Evolutionary conservation across 2,797 vertebrate genomes (phyloP).

Genomic region (Acanthurus tractus): DNA sequence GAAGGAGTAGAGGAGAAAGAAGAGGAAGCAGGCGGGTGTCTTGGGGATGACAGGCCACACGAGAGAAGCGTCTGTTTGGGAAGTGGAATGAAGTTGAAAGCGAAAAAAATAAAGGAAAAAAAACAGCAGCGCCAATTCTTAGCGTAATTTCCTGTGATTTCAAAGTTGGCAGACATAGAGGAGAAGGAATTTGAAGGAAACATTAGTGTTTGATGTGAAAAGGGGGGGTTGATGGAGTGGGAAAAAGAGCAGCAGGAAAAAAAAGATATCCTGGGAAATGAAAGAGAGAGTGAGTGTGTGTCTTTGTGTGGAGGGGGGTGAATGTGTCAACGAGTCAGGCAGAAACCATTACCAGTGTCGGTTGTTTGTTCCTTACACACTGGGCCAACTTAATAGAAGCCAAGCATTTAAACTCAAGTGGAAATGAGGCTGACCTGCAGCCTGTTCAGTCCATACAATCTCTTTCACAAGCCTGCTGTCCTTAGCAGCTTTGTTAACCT

Average conservation of each 20-base stretch:
- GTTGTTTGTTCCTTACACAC: slow-evolving; percentile 79
- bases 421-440: slow-evolving; percentile 69
- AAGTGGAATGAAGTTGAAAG: slow-evolving; percentile 84
- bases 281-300: slow-evolving; percentile 52
- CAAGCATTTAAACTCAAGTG: slow-evolving; percentile 81
- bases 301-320: slow-evolving; percentile 33
- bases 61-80: slow-evolving; percentile 73
- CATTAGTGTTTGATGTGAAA: slow-evolving; percentile 88
- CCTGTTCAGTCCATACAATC: slow-evolving; percentile 55
- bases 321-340: slow-evolving; percentile 81
- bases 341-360: slow-evolving; percentile 83
- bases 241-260: slow-evolving; percentile 57
- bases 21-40: slow-evolving; percentile 59
- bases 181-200: slow-evolving; percentile 87
- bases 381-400: slow-evolving; percentile 81
- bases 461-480: slow-evolving; percentile 39
- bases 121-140: slow-evolving; percentile 78
- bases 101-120: slow-evolving; percentile 20
- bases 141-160: slow-evolving; percentile 88
- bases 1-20: slow-evolving; percentile 48
- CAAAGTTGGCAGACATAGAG: slow-evolving; percentile 86
- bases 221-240: slow-evolving; percentile 62
- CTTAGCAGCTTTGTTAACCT: slow-evolving; percentile 40
- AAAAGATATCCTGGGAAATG: slow-evolving; percentile 81
- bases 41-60: slow-evolving; percentile 74